phyloP scores from a whole-genome alignment of 2,113 vertebrate genomes.

The Brevimyrus niger region DNA sequence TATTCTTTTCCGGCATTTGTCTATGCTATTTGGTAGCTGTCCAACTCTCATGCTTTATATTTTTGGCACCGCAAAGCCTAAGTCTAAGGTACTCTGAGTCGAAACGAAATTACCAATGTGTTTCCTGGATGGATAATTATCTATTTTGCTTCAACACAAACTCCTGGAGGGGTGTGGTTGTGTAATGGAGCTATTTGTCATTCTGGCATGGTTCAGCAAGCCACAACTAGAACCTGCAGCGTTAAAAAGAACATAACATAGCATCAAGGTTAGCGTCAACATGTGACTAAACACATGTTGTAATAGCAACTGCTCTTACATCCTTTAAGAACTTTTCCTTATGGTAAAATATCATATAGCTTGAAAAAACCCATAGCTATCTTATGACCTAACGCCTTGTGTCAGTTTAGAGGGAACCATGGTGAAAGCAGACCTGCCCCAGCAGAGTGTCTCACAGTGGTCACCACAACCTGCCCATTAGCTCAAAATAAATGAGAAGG shows the following conservation, averaged over 20 bases:
- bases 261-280: not conserved
- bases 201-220: not conserved
- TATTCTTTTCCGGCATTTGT: not conserved
- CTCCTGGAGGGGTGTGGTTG: not conserved
- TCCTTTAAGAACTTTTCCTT: not conserved
- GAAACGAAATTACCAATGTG: not conserved
- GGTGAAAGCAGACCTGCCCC: not conserved
- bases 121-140: not conserved
- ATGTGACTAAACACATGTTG: not conserved
- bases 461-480: conserved; percentile 9
- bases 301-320: not conserved
- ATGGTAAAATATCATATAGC: not conserved
- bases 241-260: not conserved
- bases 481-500: conserved; percentile 52
- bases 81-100: not conserved
- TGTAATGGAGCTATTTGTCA: not conserved
- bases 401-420: not conserved
- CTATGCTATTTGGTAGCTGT: not conserved
- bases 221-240: not conserved
- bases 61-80: not conserved
- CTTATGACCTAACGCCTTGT: not conserved
- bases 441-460: conserved; percentile 21
- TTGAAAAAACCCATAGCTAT: not conserved
- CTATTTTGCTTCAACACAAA: not conserved
- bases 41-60: not conserved